Evolutionary conservation across 2,113 vertebrate species (phyloP).

Genomic region (Polypterus bichir): DNA sequence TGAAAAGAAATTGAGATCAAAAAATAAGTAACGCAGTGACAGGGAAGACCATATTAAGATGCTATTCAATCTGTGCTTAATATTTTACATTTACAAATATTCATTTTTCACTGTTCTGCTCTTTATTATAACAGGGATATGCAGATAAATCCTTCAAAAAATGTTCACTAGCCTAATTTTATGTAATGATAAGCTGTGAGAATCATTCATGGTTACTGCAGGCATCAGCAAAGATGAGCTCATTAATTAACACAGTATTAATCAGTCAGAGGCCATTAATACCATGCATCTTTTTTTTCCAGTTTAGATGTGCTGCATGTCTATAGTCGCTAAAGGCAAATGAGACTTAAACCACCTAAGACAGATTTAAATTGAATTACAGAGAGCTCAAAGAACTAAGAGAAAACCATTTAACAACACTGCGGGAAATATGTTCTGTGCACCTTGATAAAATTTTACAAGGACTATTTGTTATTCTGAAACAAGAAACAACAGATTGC

Average conservation of each 20-base stretch:
- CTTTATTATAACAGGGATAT: no score
- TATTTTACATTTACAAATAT: no score
- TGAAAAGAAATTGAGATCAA: no score
- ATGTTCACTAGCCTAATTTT: no score
- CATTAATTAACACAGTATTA: slow-evolving; percentile 26
- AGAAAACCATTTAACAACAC: slow-evolving; percentile 1
- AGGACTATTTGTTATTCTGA: not conserved
- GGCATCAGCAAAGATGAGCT: slow-evolving; percentile 32
- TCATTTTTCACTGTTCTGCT: no score
- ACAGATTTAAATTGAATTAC: not conserved
- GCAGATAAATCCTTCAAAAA: no score
- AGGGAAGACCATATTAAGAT: no score
- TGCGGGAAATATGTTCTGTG: not conserved
- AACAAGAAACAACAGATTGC: not conserved
- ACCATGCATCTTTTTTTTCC: no score
- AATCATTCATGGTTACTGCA: no score
- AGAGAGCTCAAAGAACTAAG: not conserved
- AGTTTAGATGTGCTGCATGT: slow-evolving; percentile 23
- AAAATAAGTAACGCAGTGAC: no score
- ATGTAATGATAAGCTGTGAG: no score
- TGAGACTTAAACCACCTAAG: slow-evolving; percentile 10
- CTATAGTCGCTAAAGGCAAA: slow-evolving; percentile 24
- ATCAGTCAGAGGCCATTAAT: slow-evolving; percentile 23
- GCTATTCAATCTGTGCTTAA: no score
- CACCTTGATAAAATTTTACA: not conserved